A percentile compares a stretch with the other conserved stretches of the same genome.
phyloP scores from a whole-genome alignment of 2,113 vertebrate species.

The Stomatorhinus ivindoensis region DNA sequence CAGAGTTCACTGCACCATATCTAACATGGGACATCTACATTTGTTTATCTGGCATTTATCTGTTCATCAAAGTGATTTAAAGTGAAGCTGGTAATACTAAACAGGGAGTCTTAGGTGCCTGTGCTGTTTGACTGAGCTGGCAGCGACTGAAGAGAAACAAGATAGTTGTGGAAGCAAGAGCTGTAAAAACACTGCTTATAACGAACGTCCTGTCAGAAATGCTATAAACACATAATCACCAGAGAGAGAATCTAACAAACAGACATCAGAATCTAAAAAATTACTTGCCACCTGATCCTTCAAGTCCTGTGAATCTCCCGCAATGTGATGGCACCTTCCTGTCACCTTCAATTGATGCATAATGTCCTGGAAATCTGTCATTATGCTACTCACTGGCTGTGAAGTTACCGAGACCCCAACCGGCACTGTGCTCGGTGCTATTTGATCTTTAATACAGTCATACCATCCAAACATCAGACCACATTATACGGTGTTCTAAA shows the following conservation, averaged over 20 bases:
- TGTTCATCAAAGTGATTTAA: not conserved
- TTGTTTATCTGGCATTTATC: not conserved
- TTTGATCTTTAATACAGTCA: not conserved
- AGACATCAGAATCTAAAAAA: too few species aligned
- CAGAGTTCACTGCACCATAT: not conserved
- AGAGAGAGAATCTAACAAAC: not conserved
- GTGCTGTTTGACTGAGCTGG: too few species aligned
- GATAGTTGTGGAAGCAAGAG: too few species aligned
- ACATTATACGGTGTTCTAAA: not conserved
- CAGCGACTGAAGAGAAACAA: too few species aligned
- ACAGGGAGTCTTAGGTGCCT: not conserved
- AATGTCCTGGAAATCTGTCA: not conserved
- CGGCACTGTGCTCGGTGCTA: not conserved
- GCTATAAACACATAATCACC: not conserved
- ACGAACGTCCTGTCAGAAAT: too few species aligned
- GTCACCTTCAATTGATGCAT: not conserved
- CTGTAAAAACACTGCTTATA: too few species aligned
- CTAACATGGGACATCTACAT: not conserved
- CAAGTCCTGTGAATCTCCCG: not conserved
- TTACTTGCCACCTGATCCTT: not conserved
- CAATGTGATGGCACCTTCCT: not conserved
- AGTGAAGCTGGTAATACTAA: not conserved
- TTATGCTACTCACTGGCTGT: not conserved
- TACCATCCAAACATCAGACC: not conserved
- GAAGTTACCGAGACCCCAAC: not conserved